Evolutionary conservation across 2,113 vertebrate species (phyloP), one percentile per base, ranked within the genome.

Genomic region (Cacatua alba): DNA sequence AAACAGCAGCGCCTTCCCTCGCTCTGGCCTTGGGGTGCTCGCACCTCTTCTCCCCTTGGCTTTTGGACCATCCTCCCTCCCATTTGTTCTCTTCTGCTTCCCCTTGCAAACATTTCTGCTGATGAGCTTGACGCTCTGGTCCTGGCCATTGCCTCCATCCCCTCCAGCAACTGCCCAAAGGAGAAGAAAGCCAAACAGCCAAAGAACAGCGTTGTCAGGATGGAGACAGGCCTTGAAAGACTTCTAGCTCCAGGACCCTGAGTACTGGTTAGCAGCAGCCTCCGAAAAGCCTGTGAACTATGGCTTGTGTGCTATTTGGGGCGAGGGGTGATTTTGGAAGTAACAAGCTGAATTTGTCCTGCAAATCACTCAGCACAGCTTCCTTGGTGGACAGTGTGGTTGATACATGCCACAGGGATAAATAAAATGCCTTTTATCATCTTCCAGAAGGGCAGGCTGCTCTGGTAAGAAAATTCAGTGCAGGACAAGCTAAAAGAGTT

Each of bases 361-460:
- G 49, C 84, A 94, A 86, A 95, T 96, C 92, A 55, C 11, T 55
- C 55, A 39, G 37, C 52, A 68, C 35, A 46, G 37, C 92, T 81
- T 80, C 37, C 72, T 41, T 24, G 21, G 29, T 72, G 62, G 75
- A 37, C 68, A 70, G 77, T 3, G 17, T 59, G 25, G 49, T 46
- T 74, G 81, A 48, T 60, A 17, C 46, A 18, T 75, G 68, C 24
- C 68, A 35, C 12, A 18, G 12, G 25, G 23, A 82, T 95, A 76
- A 92, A 86, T 60, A 81, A 90, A 90, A 60, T 84, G 37, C 28
- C 44, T 86, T 96, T 91, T 77, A 67, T 25, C 65, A 62, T 70
- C 43, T 85, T 90, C 49, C 89, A 82, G 59, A 41, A 80, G 24
- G 49, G 64, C 67, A 92, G 37, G 53, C 52, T 91, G 80, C 65